Evolutionary conservation across 2,797 vertebrate species (phyloP).

Genomic region (Clarias fuscus): DNA sequence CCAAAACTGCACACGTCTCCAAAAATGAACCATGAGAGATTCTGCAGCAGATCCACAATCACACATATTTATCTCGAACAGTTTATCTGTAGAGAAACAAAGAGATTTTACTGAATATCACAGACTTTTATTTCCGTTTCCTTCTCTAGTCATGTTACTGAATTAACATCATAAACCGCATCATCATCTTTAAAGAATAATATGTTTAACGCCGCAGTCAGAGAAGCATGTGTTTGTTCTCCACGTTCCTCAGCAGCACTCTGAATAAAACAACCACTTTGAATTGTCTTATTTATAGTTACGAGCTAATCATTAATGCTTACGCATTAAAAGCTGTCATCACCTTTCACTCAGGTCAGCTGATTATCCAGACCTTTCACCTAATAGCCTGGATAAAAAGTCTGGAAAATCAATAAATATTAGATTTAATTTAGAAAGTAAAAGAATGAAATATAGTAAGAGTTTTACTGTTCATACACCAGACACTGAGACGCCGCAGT

Average conservation of each 20-base stretch:
- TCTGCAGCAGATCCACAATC: neutral
- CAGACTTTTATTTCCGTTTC: neutral
- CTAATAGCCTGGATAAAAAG: neutral
- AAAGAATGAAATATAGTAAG: neutral
- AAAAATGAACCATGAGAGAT: neutral
- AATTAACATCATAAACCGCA: neutral
- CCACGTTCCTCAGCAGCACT: neutral
- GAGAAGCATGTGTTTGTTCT: neutral
- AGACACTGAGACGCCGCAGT: neutral
- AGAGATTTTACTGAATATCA: neutral
- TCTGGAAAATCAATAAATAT: neutral
- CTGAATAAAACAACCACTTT: neutral
- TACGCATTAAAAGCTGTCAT: neutral
- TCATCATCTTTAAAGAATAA: too few species aligned
- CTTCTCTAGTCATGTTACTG: neutral
- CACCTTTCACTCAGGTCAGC: neutral
- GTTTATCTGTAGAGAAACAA: neutral
- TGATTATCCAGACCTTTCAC: neutral
- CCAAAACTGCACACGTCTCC: too few species aligned
- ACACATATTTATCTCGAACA: neutral
- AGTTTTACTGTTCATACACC: neutral
- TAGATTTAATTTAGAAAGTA: neutral
- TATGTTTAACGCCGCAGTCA: neutral
- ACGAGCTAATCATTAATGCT: neutral
- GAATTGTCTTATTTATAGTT: neutral